Conservation (phyloP, 2,797 vertebrate genomes). For the Pipistrellus kuhlii region DNA sequence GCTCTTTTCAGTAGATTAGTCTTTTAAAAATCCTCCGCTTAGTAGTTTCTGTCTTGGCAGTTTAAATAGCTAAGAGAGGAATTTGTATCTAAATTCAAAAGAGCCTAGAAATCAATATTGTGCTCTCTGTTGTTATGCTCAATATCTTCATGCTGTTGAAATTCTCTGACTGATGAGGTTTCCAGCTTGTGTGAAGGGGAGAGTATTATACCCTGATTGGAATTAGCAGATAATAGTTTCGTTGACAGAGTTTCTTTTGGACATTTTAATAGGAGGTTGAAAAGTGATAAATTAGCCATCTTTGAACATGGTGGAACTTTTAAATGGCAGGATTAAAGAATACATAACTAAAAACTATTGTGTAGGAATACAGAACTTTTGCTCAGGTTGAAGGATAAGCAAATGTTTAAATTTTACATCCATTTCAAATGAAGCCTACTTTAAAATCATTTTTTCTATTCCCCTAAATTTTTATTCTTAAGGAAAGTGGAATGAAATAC, state of each 20-base stretch:
- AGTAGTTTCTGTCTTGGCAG: neutral
- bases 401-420: neutral
- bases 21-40: neutral
- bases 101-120: constrained; percentile 8
- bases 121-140: neutral
- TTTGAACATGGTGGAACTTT: constrained; percentile 29
- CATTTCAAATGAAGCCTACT: constrained; percentile 39
- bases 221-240: constrained; percentile 41
- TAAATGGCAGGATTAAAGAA: neutral
- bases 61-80: constrained; percentile 18
- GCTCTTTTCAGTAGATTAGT: neutral
- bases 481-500: neutral
- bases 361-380: neutral
- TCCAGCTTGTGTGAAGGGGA: neutral
- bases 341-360: neutral
- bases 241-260: constrained; percentile 24
- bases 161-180: constrained; percentile 20
- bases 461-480: neutral
- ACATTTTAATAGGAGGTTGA: neutral
- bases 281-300: constrained; percentile 16
- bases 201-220: constrained; percentile 1
- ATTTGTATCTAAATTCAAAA: constrained; percentile 54
- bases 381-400: neutral
- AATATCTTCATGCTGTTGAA: neutral
- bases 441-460: constrained; percentile 4